Evolutionary conservation across 2,113 vertebrate species (phyloP).

Genomic region (Aleadryas rufinucha): DNA sequence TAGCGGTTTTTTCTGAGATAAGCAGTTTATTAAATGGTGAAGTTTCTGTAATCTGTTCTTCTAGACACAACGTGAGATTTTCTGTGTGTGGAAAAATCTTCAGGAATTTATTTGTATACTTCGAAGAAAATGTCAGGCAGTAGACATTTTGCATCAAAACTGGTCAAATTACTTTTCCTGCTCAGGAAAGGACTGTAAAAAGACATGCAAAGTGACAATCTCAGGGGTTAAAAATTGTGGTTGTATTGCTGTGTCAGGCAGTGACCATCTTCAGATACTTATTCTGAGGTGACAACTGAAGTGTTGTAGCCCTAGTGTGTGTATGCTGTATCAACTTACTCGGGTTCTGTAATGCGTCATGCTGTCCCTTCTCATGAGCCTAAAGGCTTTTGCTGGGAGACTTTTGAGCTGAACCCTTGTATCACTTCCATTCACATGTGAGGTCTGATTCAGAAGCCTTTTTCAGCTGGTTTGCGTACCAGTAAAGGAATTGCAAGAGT

Average conservation of each 20-base stretch:
- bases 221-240: rapidly evolving
- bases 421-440: not conserved
- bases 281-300: not conserved
- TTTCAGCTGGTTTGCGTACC: not conserved
- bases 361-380: not conserved
- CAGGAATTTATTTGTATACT: not conserved
- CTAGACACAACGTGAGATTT: not conserved
- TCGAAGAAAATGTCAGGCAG: not conserved
- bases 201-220: not conserved
- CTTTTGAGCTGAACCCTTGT: not conserved
- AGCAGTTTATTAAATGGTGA: not conserved
- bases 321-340: not conserved
- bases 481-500: not conserved
- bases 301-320: not conserved
- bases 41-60: not conserved
- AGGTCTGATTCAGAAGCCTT: not conserved
- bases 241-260: not conserved
- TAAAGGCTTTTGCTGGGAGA: rapidly evolving
- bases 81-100: not conserved
- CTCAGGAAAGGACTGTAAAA: not conserved
- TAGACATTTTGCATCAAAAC: not conserved
- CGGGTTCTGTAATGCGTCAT: not conserved
- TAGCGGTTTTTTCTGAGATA: not conserved
- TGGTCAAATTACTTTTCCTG: not conserved
- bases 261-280: not conserved